These are phyloP conservation scores for Sterrhoptilus dennistouni DNA, from an alignment of 2,113 vertebrate genomes.

Conservation along the genomic window DNA sequence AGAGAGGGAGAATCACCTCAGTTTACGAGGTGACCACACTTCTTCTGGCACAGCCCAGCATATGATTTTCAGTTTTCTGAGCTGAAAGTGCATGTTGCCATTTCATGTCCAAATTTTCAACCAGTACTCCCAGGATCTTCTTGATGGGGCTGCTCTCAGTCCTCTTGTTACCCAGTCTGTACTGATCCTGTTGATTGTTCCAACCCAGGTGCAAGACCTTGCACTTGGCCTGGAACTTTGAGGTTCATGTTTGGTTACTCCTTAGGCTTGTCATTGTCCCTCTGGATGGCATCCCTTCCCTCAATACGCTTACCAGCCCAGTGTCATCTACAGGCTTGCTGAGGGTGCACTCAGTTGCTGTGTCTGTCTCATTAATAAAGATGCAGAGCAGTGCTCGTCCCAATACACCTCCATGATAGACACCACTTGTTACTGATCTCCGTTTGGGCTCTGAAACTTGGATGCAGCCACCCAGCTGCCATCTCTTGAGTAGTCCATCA, in stretches of 20 bases:
- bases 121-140: background rate
- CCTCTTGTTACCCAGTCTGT: background rate
- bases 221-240: background rate
- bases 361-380: background rate
- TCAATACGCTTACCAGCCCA: background rate
- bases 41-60: background rate
- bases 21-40: rapidly evolving
- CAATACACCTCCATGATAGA: background rate
- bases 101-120: background rate
- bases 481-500: background rate
- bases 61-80: background rate
- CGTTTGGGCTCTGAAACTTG: background rate
- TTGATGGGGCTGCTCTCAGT: background rate
- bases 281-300: background rate
- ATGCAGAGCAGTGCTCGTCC: background rate
- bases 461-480: background rate
- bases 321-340: background rate
- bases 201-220: rapidly evolving
- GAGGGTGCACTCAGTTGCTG: rapidly evolving
- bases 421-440: background rate
- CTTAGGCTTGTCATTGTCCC: background rate
- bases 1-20: background rate
- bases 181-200: background rate
- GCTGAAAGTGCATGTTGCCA: rapidly evolving
- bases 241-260: background rate